Percentiles rank a stretch among this genome's conserved stretches.
Evolutionary conservation across 2,888 invertebrate genomes (phyloP).

Genomic region (Ypsolopha sequella): DNA sequence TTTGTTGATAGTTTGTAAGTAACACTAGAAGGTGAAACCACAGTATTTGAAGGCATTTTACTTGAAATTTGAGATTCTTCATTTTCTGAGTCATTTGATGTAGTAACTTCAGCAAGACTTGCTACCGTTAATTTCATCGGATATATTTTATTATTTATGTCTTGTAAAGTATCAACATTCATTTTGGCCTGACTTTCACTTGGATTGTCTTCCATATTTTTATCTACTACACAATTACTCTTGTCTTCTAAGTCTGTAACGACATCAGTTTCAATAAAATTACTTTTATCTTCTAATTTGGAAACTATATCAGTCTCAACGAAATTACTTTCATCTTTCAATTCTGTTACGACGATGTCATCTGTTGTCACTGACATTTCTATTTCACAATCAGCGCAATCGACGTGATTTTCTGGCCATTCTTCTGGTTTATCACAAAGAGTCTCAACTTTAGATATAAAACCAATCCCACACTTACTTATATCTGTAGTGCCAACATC

Average conservation of each 20-base stretch:
- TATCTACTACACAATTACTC: not conserved
- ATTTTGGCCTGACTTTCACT: not conserved
- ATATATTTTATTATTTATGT: too few relatives aligned
- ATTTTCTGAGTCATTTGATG: not conserved
- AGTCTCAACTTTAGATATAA: constrained; percentile 20
- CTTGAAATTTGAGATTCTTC: not conserved
- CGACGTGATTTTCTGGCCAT: not conserved
- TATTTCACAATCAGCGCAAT: not conserved
- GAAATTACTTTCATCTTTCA: not conserved
- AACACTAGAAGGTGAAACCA: not conserved
- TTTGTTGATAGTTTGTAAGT: too few relatives aligned
- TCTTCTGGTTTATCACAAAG: constrained; percentile 8
- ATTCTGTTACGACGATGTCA: not conserved
- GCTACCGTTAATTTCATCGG: too few relatives aligned
- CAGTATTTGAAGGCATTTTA: not conserved
- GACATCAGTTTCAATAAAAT: not conserved
- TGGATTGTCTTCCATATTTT: not conserved
- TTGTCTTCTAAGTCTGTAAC: not conserved
- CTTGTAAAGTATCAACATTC: not conserved
- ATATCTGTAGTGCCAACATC: constrained; percentile 10
- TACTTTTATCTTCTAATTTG: not conserved
- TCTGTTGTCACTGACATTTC: not conserved
- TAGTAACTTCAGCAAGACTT: not conserved
- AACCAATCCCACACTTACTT: constrained; percentile 14
- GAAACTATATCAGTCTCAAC: not conserved